Evolutionary conservation across 2,888 invertebrate genomes (phyloP).

Genomic region (Agrochola litura): DNA sequence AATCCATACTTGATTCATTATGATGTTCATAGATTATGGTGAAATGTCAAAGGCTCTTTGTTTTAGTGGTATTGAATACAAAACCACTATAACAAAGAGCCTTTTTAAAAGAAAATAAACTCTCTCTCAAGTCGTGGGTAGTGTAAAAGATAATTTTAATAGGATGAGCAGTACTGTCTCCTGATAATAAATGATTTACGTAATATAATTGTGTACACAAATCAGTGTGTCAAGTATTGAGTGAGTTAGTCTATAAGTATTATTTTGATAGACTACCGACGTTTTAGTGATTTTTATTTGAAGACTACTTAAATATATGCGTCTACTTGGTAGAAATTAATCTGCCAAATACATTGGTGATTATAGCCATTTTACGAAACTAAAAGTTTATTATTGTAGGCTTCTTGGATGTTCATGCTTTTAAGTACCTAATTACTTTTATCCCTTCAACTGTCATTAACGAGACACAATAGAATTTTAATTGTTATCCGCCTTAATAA

Average conservation of each 20-base stretch:
- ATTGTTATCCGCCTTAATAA: no score
- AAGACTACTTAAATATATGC: not conserved
- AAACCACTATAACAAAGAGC: no score
- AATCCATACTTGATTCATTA: constrained; percentile 15
- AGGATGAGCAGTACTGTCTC: not conserved
- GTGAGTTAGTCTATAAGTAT: not conserved
- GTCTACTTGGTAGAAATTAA: not conserved
- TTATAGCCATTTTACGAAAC: not conserved
- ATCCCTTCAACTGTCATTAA: no score
- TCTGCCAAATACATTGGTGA: not conserved
- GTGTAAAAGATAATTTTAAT: not conserved
- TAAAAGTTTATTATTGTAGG: not conserved
- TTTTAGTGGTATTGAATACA: not conserved
- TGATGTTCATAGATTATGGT: not conserved
- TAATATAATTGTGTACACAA: not conserved
- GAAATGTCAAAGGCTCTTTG: constrained; percentile 11
- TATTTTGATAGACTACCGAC: not conserved
- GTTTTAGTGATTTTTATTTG: not conserved
- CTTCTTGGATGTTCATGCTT: not conserved
- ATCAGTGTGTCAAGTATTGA: not conserved
- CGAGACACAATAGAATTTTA: no score
- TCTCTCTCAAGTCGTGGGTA: not conserved
- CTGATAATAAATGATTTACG: not conserved
- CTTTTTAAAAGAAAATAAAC: not conserved
- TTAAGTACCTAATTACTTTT: no score